Evolutionary conservation across 2,113 vertebrate genomes (phyloP), one percentile per base, ranked within the genome.

Genomic region (Etia nguti): DNA sequence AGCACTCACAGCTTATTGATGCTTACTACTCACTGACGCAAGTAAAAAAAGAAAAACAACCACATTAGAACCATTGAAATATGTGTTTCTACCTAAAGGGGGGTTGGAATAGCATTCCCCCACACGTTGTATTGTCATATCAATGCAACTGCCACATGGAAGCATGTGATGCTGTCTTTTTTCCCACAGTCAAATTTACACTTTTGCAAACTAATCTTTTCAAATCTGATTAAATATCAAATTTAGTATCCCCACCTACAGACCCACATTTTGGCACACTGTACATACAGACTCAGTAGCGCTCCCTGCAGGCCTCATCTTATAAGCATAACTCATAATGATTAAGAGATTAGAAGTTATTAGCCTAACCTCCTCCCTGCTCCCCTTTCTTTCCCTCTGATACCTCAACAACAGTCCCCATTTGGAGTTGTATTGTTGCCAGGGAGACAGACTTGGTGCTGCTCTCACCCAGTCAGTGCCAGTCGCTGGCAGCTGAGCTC

Each of bases 271-370:
- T 46, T 46, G 13, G 22, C 68, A 59, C 56, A 31, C 70, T 70
- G 48, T 36, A 79, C 54, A 70, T 31, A 38, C 22, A 73, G 38
- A 46, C 41, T 73, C 38, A 46, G 65, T 0, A 48, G 10, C 8
- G 22, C 77, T 11, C 54, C 68, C 52, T 50, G 31, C 34, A 43
- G 60, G 29, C 12, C 26, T 5, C 11, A 43, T 88, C 59, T 75
- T 87, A 2, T 88, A 79, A 86, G 18, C 36, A 83, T 90, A 86
- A 92, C 83, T 86, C 82, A 82, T 88, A 24, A 86, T 81, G 77
- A 88, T 90, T 86, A 89, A 68, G 29, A 86, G 79, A 90, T 88
- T 84, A 87, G 56, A 70, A 62, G 59, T 84, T 82, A 79, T 57
- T 34, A 83, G 81, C 73, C 5, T 3, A 9, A 15, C 48, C 41